phyloP scores from a whole-genome alignment of 2,113 vertebrate genomes.

The Ellobius talpinus region DNA sequence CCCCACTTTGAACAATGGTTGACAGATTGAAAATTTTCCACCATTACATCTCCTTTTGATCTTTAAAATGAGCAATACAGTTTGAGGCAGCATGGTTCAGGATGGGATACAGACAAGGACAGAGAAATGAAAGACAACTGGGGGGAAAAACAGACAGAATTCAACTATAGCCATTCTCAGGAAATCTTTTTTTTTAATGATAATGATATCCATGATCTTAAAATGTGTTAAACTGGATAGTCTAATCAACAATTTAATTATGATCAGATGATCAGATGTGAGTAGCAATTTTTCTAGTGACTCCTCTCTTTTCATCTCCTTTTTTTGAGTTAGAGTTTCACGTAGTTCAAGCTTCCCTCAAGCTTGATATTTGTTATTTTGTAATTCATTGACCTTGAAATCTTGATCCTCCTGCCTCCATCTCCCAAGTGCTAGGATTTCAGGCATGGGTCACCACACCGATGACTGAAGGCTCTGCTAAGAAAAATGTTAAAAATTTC shows the following conservation, averaged over 20 bases:
- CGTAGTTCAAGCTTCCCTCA: neutral
- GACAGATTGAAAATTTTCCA: neutral
- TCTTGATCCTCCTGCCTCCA: neutral
- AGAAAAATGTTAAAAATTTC: neutral
- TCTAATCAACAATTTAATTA: conserved; percentile 28
- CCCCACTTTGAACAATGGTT: conserved; percentile 17
- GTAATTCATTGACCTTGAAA: neutral
- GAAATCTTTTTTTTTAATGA: neutral
- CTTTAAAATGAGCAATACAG: conserved; percentile 45
- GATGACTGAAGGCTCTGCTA: neutral
- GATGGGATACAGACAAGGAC: neutral
- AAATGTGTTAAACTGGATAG: conserved; percentile 9
- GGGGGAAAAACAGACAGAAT: neutral
- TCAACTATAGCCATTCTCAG: neutral
- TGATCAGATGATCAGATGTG: neutral
- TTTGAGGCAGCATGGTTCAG: neutral
- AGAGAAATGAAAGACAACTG: neutral
- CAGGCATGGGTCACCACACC: neutral
- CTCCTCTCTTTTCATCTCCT: neutral
- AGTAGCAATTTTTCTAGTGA: neutral
- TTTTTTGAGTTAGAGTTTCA: neutral
- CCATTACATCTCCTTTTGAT: conserved; percentile 35
- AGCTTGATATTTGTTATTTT: neutral
- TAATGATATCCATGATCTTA: neutral
- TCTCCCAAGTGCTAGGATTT: neutral